Percentiles rank a stretch among this genome's conserved stretches.
Evolutionary conservation across 2,113 vertebrate species (phyloP).

Genomic region (Puma concolor): DNA sequence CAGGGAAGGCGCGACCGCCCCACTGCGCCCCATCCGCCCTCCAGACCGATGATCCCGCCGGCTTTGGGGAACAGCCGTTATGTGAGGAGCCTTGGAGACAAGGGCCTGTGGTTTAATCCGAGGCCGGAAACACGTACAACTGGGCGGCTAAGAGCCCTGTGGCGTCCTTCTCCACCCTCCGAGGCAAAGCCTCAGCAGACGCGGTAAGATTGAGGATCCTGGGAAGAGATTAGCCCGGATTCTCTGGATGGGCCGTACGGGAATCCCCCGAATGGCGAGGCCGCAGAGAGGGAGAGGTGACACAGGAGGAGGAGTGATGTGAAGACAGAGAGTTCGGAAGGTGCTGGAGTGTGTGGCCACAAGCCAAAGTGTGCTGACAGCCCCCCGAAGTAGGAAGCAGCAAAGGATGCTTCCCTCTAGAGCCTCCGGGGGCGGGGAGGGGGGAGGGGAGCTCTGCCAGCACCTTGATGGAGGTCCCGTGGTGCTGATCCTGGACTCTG

Average conservation of each 20-base stretch:
- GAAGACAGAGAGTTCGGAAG: accelerated
- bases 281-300: accelerated
- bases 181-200: not conserved
- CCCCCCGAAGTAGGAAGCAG: too few species aligned
- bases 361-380: accelerated
- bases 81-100: accelerated
- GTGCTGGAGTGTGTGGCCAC: accelerated
- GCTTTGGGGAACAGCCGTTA: not conserved
- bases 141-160: not conserved
- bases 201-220: not conserved
- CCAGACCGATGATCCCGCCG: not conserved
- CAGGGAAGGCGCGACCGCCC: accelerated
- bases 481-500: not conserved
- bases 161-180: not conserved
- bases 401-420: not conserved
- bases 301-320: accelerated
- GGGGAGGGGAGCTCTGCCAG: not conserved
- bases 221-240: not conserved
- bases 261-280: not conserved
- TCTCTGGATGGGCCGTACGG: too few species aligned
- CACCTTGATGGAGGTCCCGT: accelerated
- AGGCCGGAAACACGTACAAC: accelerated
- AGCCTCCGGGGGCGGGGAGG: too few species aligned
- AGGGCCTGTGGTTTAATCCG: not conserved
- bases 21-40: accelerated